phyloP scores from a whole-genome alignment of 2,888 invertebrate species.

The Epiblema foenella region DNA sequence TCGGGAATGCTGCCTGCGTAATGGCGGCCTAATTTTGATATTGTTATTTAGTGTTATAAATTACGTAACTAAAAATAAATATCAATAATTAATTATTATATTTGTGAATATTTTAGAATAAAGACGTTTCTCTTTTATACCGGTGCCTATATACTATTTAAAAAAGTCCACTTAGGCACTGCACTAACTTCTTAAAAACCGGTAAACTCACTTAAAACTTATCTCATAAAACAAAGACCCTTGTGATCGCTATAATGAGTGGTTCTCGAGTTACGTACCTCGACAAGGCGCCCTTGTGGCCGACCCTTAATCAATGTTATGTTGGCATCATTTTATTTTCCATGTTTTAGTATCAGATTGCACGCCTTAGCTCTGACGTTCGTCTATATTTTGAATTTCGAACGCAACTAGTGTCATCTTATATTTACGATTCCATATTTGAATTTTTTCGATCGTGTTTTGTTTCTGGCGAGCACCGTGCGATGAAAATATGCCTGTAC shows the following conservation, averaged over 20 bases:
- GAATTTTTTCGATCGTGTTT: conserved; percentile 8
- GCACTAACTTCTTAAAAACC: conserved; percentile 1
- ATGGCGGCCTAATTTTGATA: no score
- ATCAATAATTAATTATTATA: no score
- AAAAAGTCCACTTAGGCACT: background rate
- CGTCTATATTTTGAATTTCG: conserved; percentile 49
- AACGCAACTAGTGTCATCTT: conserved; percentile 55
- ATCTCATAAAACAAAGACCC: conserved; percentile 35
- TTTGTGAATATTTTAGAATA: background rate
- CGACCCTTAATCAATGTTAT: conserved; percentile 30
- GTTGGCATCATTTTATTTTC: conserved; percentile 30
- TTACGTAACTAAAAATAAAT: no score
- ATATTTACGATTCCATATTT: conserved; percentile 49
- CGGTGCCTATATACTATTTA: background rate
- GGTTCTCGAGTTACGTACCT: conserved; percentile 49
- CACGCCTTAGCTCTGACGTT: conserved; percentile 51
- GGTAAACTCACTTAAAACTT: conserved; percentile 25
- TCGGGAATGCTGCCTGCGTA: no score
- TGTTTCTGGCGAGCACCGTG: background rate
- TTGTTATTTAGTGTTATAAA: no score
- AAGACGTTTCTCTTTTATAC: background rate
- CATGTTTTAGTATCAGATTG: conserved; percentile 45
- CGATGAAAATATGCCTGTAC: background rate
- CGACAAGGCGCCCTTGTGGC: conserved; percentile 48
- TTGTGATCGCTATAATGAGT: conserved; percentile 20